A percentile compares a stretch with the other conserved stretches of the same genome.
phyloP scores from a whole-genome alignment of 1,140 invertebrate genomes.

The Euborellia annulipes region DNA sequence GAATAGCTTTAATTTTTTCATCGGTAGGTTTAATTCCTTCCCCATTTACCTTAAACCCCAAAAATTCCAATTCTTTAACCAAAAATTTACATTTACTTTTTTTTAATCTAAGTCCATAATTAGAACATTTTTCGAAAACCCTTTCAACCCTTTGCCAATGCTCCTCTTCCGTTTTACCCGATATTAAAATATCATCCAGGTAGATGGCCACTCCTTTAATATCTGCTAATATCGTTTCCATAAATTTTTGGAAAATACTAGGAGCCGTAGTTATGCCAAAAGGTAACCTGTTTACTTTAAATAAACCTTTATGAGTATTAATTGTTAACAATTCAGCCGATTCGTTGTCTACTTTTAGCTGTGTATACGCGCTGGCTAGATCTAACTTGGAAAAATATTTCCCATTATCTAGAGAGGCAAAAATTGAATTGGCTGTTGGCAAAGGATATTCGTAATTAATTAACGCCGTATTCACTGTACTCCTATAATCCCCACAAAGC shows the following conservation, averaged over 20 bases:
- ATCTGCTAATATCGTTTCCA: slow-evolving; percentile 13
- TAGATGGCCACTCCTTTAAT: slow-evolving; percentile 13
- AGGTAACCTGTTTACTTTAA: slow-evolving; percentile 27
- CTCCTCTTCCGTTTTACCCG: slow-evolving; percentile 13
- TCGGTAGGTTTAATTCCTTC: slow-evolving; percentile 14
- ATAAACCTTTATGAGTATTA: slow-evolving; percentile 26
- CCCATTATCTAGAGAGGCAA: slow-evolving; percentile 17
- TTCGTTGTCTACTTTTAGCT: slow-evolving; percentile 21
- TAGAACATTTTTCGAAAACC: slow-evolving; percentile 12
- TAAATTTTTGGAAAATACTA: slow-evolving; percentile 18
- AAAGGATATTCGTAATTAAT: no score
- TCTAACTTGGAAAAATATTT: slow-evolving; percentile 20
- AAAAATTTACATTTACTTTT: slow-evolving; percentile 8
- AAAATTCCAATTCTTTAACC: slow-evolving; percentile 8
- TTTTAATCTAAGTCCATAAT: slow-evolving; percentile 13
- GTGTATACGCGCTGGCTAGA: slow-evolving; percentile 20
- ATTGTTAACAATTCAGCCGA: slow-evolving; percentile 22
- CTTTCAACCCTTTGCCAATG: slow-evolving; percentile 12
- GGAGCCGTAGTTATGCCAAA: slow-evolving; percentile 30
- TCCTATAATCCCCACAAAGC: no score
- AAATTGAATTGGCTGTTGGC: no score
- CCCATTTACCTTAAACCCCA: slow-evolving; percentile 12
- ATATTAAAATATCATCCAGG: slow-evolving; percentile 20
- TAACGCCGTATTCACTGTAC: no score
- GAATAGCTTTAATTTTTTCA: slow-evolving; percentile 6